Conservation (phyloP, 2,888 invertebrate genomes). For the Beris chalybata region DNA sequence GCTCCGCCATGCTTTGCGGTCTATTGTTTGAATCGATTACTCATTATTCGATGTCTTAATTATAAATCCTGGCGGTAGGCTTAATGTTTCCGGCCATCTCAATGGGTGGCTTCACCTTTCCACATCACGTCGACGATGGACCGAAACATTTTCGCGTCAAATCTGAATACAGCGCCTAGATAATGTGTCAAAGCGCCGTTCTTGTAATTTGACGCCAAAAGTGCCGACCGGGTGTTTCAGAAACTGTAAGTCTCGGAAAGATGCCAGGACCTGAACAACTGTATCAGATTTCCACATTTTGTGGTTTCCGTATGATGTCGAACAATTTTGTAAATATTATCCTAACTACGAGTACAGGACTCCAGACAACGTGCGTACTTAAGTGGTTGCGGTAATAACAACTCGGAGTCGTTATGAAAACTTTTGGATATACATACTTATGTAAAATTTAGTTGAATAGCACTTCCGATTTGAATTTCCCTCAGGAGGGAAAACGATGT, state of each 20-base stretch:
- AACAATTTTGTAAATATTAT: conserved; percentile 24
- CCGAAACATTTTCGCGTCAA: too few species aligned
- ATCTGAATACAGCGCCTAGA: conserved; percentile 8
- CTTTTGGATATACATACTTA: too few species aligned
- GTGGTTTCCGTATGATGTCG: conserved; percentile 19
- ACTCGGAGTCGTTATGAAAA: not conserved
- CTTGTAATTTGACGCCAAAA: conserved; percentile 35
- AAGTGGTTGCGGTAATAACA: conserved; percentile 25
- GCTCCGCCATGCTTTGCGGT: too few species aligned
- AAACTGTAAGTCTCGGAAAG: conserved; percentile 15
- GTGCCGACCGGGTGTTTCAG: conserved; percentile 28
- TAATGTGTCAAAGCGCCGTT: conserved; percentile 35
- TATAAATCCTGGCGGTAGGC: too few species aligned
- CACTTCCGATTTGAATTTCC: too few species aligned
- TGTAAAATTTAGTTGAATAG: too few species aligned
- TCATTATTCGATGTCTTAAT: too few species aligned
- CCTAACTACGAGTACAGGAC: not conserved
- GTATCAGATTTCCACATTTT: conserved; percentile 28
- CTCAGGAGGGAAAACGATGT: too few species aligned
- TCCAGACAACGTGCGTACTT: conserved; percentile 5
- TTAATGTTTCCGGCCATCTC: too few species aligned
- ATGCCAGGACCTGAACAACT: conserved; percentile 14
- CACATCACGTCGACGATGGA: too few species aligned
- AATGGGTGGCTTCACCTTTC: conserved; percentile 17
- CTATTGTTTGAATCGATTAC: too few species aligned